phyloP scores from a whole-genome alignment of 2,888 invertebrate genomes.

The Rotaria socialis region DNA sequence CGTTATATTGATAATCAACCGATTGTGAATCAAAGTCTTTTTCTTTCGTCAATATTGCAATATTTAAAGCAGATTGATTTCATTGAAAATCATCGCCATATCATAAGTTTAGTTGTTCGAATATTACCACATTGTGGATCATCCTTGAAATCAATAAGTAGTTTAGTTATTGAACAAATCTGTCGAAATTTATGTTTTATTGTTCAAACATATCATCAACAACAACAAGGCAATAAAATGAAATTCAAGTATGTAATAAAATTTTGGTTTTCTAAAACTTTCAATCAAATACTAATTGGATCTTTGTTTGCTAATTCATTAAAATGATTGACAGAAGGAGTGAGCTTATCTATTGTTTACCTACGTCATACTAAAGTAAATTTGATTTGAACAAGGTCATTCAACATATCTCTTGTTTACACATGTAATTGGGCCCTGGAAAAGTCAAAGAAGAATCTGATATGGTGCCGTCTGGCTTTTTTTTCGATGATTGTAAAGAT shows the following conservation, averaged over 20 bases:
- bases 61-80: conserved; percentile 44
- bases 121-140: conserved; percentile 38
- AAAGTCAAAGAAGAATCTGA: no score
- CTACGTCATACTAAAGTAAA: no score
- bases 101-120: conserved; percentile 34
- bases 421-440: no score
- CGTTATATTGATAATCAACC: conserved; percentile 38
- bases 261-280: no score
- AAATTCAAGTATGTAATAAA: not conserved
- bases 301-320: no score
- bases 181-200: conserved; percentile 45
- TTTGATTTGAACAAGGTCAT: no score
- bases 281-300: no score
- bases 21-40: conserved; percentile 43
- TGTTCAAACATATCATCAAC: conserved; percentile 33
- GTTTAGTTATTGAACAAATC: conserved; percentile 42
- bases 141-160: conserved; percentile 40
- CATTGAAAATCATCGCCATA: conserved; percentile 43
- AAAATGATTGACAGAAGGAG: no score
- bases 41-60: conserved; percentile 43
- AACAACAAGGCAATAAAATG: not conserved
- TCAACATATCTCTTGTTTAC: no score
- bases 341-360: no score
- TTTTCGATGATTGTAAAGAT: no score
- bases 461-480: no score